These are phyloP conservation scores for Oceanodroma tethys DNA, from an alignment of 2,113 vertebrate species.

Conservation along the genomic window DNA sequence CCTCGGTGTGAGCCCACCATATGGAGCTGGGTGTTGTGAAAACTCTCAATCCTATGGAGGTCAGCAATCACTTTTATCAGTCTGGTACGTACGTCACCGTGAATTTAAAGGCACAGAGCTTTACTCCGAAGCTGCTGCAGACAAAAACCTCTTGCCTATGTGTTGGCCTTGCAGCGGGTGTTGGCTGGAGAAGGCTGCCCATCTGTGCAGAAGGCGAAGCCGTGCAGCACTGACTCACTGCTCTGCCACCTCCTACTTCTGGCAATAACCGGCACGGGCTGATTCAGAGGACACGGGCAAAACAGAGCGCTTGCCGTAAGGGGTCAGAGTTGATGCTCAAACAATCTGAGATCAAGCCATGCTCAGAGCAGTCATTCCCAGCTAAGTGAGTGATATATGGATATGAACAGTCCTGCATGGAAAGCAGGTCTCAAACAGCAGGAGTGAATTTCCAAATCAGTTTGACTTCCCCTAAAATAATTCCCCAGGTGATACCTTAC, in stretches of 20 bases:
- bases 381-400: rapidly evolving
- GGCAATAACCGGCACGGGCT: not conserved
- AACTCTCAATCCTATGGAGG: not conserved
- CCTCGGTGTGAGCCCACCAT: not conserved
- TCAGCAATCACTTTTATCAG: not conserved
- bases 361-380: not conserved
- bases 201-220: slow-evolving; percentile 24
- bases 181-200: slow-evolving; percentile 11
- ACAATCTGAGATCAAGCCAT: not conserved
- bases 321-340: not conserved
- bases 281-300: not conserved
- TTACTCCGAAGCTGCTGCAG: not conserved
- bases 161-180: slow-evolving; percentile 29
- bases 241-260: not conserved
- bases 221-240: not conserved
- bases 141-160: not conserved
- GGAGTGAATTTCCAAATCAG: not conserved
- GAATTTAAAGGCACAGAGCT: slow-evolving; percentile 46
- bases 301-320: not conserved
- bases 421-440: not conserved
- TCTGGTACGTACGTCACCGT: not conserved
- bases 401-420: not conserved
- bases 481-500: not conserved
- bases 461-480: not conserved
- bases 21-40: not conserved